Evolutionary conservation across 2,797 vertebrate genomes (phyloP).

Genomic region (Carcharodon carcharias): DNA sequence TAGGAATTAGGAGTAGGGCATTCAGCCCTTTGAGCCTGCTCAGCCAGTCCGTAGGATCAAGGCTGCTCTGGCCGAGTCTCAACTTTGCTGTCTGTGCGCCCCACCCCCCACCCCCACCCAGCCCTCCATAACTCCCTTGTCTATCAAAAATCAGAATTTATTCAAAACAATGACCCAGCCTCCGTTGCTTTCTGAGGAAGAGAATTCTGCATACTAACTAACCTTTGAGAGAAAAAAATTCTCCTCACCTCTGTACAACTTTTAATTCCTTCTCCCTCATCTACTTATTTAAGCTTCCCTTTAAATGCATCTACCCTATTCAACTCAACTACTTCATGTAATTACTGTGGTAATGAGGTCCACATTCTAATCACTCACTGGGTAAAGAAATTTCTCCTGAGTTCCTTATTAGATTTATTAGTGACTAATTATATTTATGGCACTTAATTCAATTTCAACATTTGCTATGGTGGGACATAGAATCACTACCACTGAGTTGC

Average conservation of each 20-base stretch:
- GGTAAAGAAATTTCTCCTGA: neutral
- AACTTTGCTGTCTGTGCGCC: no score
- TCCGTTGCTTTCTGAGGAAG: no score
- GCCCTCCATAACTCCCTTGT: no score
- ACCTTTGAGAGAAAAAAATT: no score
- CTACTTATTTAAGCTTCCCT: neutral
- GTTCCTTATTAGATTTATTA: neutral
- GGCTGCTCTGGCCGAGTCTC: no score
- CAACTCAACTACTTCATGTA: neutral
- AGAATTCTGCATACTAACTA: no score
- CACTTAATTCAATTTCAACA: neutral
- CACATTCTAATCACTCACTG: neutral
- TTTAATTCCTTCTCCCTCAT: neutral
- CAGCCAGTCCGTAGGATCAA: no score
- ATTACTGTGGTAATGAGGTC: neutral
- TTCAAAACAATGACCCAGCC: no score
- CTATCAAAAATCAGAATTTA: neutral
- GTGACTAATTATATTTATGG: neutral
- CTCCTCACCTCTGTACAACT: neutral
- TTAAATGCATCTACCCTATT: neutral
- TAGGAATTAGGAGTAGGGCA: no score
- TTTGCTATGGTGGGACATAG: neutral
- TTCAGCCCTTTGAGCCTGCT: no score
- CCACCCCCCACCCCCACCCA: no score
- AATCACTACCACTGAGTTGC: neutral